Percentiles rank a stretch among this genome's conserved stretches.
Conservation (phyloP, 2,888 invertebrate genomes). For the Oscheius myriophilus region DNA sequence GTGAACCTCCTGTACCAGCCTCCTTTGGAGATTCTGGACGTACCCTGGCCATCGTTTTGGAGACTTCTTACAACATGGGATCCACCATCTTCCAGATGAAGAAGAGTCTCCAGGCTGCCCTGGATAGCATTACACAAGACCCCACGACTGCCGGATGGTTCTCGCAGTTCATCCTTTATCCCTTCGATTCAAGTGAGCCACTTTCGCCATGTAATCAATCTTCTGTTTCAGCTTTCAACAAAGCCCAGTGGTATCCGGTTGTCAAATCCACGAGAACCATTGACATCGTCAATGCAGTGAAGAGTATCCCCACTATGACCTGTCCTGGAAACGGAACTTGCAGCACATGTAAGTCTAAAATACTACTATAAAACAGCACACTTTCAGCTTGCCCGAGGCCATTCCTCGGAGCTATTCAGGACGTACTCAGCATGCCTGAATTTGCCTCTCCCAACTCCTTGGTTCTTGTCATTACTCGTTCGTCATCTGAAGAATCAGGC, state of each 20-base stretch:
- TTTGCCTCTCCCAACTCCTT: constrained; percentile 55
- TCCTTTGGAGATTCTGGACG: constrained; percentile 49
- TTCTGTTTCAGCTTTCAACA: constrained; percentile 47
- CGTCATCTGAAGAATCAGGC: constrained; percentile 58
- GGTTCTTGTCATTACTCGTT: constrained; percentile 56
- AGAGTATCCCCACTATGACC: constrained; percentile 40
- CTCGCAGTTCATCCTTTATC: constrained; percentile 56
- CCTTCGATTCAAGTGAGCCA: constrained; percentile 59
- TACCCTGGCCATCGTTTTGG: constrained; percentile 57
- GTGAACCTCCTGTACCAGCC: constrained; percentile 59
- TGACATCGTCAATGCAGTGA: constrained; percentile 52
- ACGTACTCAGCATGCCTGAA: constrained; percentile 31
- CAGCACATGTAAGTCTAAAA: constrained; percentile 9
- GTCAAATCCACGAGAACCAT: constrained; percentile 39
- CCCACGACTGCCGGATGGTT: constrained; percentile 57
- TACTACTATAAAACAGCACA: background rate
- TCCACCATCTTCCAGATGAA: constrained; percentile 50
- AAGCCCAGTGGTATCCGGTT: constrained; percentile 47
- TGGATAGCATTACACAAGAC: constrained; percentile 43
- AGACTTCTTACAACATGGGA: constrained; percentile 58
- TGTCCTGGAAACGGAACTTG: constrained; percentile 38
- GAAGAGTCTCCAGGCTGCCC: constrained; percentile 43
- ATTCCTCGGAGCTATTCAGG: constrained; percentile 45
- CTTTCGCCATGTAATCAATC: background rate
- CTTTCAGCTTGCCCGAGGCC: constrained; percentile 58